A percentile compares a stretch with the other conserved stretches of the same genome.
phyloP scores from a whole-genome alignment of 2,113 vertebrate genomes.

The Thamnophis sirtalis region DNA sequence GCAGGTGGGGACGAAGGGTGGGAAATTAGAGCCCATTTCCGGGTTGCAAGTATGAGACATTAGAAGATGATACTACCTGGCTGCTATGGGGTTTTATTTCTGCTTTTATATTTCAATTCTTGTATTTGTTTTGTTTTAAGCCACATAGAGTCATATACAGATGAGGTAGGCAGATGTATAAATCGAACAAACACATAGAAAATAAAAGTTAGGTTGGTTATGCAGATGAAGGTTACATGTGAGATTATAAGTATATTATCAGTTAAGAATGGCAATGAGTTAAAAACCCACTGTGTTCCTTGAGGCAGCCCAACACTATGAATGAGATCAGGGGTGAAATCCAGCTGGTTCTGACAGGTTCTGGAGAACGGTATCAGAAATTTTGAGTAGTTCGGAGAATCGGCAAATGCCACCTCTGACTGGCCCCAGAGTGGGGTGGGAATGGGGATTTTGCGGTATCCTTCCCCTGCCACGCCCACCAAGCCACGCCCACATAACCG shows the following conservation, averaged over 20 bases:
- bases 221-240: not conserved
- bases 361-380: too few species aligned
- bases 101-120: not conserved
- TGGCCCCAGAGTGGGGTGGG: too few species aligned
- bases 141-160: not conserved
- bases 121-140: not conserved
- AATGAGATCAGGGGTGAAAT: not conserved
- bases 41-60: not conserved
- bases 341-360: too few species aligned
- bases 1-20: too few species aligned
- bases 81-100: not conserved
- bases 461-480: too few species aligned
- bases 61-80: not conserved
- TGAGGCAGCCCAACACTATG: not conserved
- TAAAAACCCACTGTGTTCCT: not conserved
- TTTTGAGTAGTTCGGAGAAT: too few species aligned
- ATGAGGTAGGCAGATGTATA: not conserved
- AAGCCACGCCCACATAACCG: too few species aligned
- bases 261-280: not conserved
- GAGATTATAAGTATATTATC: not conserved
- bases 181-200: not conserved
- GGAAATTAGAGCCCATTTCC: not conserved
- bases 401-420: too few species aligned
- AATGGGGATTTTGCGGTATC: too few species aligned
- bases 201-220: not conserved